Percentiles rank a stretch among this genome's conserved stretches.
phyloP scores from a whole-genome alignment of 2,888 invertebrate species.

The Strigamia crassipes region DNA sequence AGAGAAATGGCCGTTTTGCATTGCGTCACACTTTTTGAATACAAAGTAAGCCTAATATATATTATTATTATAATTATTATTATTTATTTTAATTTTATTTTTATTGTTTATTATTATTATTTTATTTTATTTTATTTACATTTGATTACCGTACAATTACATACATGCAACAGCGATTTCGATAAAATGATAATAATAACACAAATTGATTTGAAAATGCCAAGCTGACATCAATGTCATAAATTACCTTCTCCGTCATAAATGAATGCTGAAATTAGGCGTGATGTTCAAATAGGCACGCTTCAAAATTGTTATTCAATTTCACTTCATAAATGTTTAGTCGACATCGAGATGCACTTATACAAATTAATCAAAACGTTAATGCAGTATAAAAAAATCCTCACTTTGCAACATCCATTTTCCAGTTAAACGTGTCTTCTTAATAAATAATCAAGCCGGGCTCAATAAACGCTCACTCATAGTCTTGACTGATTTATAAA shows the following conservation, averaged over 20 bases:
- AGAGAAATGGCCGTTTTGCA: neutral
- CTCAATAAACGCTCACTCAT: constrained; percentile 28
- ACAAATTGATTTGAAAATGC: constrained; percentile 20
- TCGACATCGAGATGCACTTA: constrained; percentile 39
- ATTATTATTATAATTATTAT: no score
- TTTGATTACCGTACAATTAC: neutral
- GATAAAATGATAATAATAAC: constrained; percentile 25
- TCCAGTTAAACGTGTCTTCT: constrained; percentile 27
- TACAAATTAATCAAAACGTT: constrained; percentile 38
- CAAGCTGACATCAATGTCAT: constrained; percentile 38
- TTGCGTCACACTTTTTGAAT: neutral
- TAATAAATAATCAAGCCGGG: constrained; percentile 23
- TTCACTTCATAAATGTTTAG: constrained; percentile 42
- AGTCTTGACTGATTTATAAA: constrained; percentile 40
- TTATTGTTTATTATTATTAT: no score
- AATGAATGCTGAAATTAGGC: constrained; percentile 40
- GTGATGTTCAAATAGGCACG: constrained; percentile 39
- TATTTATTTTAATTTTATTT: no score
- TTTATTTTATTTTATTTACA: neutral
- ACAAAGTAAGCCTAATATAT: no score
- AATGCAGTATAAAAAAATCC: constrained; percentile 28
- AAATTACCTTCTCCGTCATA: constrained; percentile 38
- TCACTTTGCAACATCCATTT: constrained; percentile 35
- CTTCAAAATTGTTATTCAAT: constrained; percentile 39
- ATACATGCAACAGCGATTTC: neutral